Conservation (phyloP, 2,797 vertebrate species). For the Phrynocephalus forsythii region DNA sequence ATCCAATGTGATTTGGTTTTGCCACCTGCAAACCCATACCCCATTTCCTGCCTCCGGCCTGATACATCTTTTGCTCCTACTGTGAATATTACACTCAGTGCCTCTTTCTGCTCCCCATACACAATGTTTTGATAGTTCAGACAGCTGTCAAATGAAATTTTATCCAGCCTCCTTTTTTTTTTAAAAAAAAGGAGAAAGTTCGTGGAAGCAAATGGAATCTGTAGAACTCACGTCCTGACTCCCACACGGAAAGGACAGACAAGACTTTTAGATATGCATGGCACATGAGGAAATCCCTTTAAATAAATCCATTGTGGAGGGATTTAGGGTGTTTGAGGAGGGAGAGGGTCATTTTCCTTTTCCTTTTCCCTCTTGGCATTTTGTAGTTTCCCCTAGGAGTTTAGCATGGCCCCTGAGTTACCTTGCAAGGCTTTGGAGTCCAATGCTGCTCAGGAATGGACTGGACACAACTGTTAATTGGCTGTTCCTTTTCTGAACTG, state of each 20-base stretch:
- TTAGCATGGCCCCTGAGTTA: too few relatives aligned
- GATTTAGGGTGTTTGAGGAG: not conserved
- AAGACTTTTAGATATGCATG: conserved; percentile 3
- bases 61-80: not conserved
- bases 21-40: not conserved
- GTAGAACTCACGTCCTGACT: conserved; percentile 1
- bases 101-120: not conserved
- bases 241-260: not conserved
- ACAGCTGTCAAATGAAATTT: conserved; percentile 40
- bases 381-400: not conserved
- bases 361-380: not conserved
- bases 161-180: conserved; percentile 6
- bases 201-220: conserved; percentile 18
- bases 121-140: conserved; percentile 41
- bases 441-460: not conserved
- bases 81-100: not conserved
- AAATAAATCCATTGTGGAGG: not conserved
- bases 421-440: too few relatives aligned
- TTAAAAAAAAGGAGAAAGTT: not conserved
- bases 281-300: not conserved
- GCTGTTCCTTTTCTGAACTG: conserved; percentile 52
- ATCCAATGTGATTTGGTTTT: not conserved
- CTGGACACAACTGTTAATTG: not conserved
- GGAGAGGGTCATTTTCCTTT: not conserved
- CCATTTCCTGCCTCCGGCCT: not conserved